These are phyloP conservation scores for Muricea muricata DNA, from an alignment of 92 coral and sea anemone species.

Conservation along the genomic window DNA sequence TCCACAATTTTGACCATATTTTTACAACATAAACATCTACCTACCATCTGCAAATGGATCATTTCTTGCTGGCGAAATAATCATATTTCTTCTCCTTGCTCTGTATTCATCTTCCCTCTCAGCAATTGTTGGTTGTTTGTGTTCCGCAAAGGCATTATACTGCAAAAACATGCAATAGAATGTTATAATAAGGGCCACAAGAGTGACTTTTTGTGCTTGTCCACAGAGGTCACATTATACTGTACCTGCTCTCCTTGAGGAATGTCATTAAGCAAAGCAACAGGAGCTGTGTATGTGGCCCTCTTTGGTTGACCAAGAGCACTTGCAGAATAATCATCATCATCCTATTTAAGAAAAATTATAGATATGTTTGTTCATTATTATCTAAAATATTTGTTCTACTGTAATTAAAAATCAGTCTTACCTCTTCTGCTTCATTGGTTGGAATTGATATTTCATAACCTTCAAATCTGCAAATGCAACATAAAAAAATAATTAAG, in stretches of 20 bases:
- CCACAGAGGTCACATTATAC: neutral
- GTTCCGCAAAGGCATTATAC: conserved; percentile 96
- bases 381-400: neutral
- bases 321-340: conserved; percentile 83
- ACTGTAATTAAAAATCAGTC: neutral
- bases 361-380: no score
- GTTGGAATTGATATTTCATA: conserved; percentile 92
- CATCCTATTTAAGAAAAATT: conserved; percentile 73
- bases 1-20: no score
- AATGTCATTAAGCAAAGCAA: conserved; percentile 85
- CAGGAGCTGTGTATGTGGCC: conserved; percentile 92
- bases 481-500: neutral
- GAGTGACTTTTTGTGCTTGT: no score
- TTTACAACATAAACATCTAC: conserved; percentile 17
- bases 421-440: conserved; percentile 98
- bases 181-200: neutral
- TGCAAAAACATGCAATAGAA: conserved; percentile 10
- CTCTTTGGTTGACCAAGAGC: conserved; percentile 87
- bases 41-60: conserved; percentile 99
- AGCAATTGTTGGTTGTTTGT: conserved; percentile 93
- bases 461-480: conserved; percentile 80
- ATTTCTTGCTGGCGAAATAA: conserved; percentile 90
- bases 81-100: conserved; percentile 83
- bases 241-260: conserved; percentile 85
- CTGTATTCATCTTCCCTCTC: conserved; percentile 96